A percentile compares a stretch with the other conserved stretches of the same genome.
phyloP scores from a whole-genome alignment of 37 sponge, comb jelly and placozoan species.

The Oscarella lobularis region DNA sequence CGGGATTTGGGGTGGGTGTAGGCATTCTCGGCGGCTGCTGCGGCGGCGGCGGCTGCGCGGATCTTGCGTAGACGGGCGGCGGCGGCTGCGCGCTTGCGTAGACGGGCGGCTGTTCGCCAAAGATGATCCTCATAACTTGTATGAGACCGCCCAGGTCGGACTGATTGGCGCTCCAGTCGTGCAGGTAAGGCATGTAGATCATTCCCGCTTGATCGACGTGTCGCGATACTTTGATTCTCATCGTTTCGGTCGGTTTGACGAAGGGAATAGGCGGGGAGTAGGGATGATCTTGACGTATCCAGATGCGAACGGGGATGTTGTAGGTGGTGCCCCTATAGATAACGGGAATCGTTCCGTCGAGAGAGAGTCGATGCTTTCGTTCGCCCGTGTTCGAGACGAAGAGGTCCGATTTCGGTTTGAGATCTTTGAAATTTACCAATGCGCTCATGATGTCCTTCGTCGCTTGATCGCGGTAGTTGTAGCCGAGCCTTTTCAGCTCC shows the following conservation, averaged over 20 bases:
- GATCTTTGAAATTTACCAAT: neutral
- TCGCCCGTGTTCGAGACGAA: neutral
- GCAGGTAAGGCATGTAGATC: conserved; percentile 87
- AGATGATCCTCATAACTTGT: conserved; percentile 72
- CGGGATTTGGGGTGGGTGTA: neutral
- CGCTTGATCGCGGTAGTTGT: neutral
- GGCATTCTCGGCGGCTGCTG: too few species aligned
- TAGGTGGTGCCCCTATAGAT: conserved; percentile 56
- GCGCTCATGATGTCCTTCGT: neutral
- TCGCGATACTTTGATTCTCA: conserved; percentile 73
- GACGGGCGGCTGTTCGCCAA: conserved; percentile 80
- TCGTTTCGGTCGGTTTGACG: conserved; percentile 81
- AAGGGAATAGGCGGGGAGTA: conserved; percentile 46
- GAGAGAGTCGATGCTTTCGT: conserved; percentile 31
- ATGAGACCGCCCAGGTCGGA: conserved; percentile 71
- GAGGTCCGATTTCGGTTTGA: neutral
- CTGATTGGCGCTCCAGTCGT: conserved; percentile 79
- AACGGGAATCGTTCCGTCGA: conserved; percentile 80
- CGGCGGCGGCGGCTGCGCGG: neutral
- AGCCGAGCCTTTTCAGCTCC: too few species aligned
- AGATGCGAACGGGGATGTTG: conserved; percentile 90
- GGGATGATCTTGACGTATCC: conserved; percentile 64
- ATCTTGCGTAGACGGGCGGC: too few species aligned
- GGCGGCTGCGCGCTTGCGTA: conserved; percentile 18
- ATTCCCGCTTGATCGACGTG: conserved; percentile 77